Evolutionary conservation across 2,888 invertebrate species (phyloP).

Genomic region (Subacronicta megacephala): DNA sequence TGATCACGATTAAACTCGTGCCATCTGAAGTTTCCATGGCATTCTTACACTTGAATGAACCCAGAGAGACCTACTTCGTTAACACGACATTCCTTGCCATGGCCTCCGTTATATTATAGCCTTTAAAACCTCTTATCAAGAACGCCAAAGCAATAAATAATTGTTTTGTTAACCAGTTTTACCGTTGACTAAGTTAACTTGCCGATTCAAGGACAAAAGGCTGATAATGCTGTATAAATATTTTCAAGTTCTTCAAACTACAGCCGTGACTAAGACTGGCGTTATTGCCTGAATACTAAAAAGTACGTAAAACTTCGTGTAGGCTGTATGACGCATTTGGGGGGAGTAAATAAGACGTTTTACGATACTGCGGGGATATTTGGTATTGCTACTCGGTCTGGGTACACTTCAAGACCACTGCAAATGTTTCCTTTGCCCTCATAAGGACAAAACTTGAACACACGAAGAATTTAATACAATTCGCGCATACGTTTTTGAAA

Average conservation of each 20-base stretch:
- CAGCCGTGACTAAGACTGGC: constrained; percentile 30
- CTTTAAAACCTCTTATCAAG: constrained; percentile 15
- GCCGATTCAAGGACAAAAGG: constrained; percentile 36
- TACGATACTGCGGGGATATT: constrained; percentile 60
- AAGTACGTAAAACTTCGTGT: constrained; percentile 28
- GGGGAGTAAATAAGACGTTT: constrained; percentile 66
- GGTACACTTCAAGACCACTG: constrained; percentile 29
- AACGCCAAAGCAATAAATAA: constrained; percentile 18
- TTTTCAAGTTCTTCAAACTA: constrained; percentile 37
- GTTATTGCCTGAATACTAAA: constrained; percentile 37
- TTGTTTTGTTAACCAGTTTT: constrained; percentile 16
- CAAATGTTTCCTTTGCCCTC: constrained; percentile 59
- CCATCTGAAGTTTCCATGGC: constrained; percentile 34
- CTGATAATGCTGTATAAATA: constrained; percentile 36
- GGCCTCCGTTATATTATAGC: constrained; percentile 6
- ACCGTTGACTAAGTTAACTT: constrained; percentile 42
- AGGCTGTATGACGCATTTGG: constrained; percentile 59
- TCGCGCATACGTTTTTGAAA: constrained; percentile 27
- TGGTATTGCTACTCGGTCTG: constrained; percentile 44
- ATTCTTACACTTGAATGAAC: constrained; percentile 58
- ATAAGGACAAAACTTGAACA: constrained; percentile 44
- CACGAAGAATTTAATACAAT: constrained; percentile 26
- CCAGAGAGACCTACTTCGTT: constrained; percentile 4
- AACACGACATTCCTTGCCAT: constrained; percentile 10
- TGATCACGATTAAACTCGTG: constrained; percentile 55